phyloP scores from a whole-genome alignment of 2,113 vertebrate species.

The Petrocephalus zakoni region DNA sequence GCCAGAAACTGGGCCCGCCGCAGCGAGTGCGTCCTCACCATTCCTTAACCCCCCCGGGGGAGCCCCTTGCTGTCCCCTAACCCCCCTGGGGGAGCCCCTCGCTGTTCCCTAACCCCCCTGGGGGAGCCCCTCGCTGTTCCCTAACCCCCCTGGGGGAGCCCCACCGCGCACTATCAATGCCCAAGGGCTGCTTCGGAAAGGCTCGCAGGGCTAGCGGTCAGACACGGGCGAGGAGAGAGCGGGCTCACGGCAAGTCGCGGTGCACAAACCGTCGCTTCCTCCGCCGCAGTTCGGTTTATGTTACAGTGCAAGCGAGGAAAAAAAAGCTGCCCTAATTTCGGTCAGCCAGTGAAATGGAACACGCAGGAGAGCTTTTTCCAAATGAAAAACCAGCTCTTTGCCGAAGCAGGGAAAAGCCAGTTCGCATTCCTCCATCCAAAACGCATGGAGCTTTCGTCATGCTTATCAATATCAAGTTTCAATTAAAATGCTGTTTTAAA shows the following conservation, averaged over 20 bases:
- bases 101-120: background rate
- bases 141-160: background rate
- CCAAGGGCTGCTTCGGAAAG: background rate
- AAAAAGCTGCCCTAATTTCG: background rate
- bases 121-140: background rate
- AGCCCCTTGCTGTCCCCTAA: background rate
- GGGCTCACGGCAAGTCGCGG: background rate
- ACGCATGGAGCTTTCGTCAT: background rate
- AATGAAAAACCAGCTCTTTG: background rate
- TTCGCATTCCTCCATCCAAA: background rate
- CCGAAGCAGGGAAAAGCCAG: background rate
- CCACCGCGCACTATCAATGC: background rate
- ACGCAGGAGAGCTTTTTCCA: background rate
- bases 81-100: background rate
- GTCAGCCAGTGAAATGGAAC: background rate
- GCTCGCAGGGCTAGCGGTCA: background rate
- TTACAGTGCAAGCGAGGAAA: background rate
- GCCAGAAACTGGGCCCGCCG: background rate
- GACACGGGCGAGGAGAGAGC: background rate
- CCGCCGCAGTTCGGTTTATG: background rate
- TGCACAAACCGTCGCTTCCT: background rate
- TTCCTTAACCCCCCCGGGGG: background rate
- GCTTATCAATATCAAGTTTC: background rate
- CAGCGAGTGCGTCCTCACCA: background rate
- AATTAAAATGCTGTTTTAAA: background rate